Evolutionary conservation across 37 sponge, comb jelly and placozoan genomes (phyloP).

Genomic region (Aphrocallistes beatrix): DNA sequence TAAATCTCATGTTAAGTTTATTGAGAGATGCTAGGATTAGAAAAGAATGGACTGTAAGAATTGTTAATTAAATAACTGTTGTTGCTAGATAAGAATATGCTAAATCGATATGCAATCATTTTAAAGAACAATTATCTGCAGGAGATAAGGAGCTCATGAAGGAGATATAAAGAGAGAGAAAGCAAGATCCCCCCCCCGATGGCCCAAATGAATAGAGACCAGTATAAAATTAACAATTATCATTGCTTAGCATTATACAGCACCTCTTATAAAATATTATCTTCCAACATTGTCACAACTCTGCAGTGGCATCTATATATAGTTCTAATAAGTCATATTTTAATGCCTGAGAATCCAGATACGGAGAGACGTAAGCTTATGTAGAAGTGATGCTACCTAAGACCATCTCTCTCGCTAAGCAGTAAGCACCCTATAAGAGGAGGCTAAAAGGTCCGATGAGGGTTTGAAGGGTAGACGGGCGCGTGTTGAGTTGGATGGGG

Average conservation of each 20-base stretch:
- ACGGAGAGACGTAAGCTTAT: background rate
- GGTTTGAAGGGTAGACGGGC: background rate
- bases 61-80: too few relatives aligned
- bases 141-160: too few relatives aligned
- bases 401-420: background rate
- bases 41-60: too few relatives aligned
- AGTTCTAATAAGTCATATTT: conserved; percentile 14
- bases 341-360: conserved; percentile 18
- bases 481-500: background rate
- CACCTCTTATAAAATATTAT: conserved; percentile 16
- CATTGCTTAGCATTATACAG: conserved; percentile 20
- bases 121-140: too few relatives aligned
- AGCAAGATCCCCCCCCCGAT: too few relatives aligned
- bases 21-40: too few relatives aligned
- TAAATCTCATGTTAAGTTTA: too few relatives aligned
- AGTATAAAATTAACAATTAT: background rate
- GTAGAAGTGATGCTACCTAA: conserved; percentile 13
- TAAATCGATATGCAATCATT: too few relatives aligned
- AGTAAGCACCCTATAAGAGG: background rate
- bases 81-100: too few relatives aligned
- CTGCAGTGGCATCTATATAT: conserved; percentile 1
- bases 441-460: conserved; percentile 8
- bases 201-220: background rate
- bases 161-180: too few relatives aligned
- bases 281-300: conserved; percentile 13